Evolutionary conservation across 2,113 vertebrate genomes (phyloP), one percentile per base, ranked within the genome.

Genomic region (Chionis minor): DNA sequence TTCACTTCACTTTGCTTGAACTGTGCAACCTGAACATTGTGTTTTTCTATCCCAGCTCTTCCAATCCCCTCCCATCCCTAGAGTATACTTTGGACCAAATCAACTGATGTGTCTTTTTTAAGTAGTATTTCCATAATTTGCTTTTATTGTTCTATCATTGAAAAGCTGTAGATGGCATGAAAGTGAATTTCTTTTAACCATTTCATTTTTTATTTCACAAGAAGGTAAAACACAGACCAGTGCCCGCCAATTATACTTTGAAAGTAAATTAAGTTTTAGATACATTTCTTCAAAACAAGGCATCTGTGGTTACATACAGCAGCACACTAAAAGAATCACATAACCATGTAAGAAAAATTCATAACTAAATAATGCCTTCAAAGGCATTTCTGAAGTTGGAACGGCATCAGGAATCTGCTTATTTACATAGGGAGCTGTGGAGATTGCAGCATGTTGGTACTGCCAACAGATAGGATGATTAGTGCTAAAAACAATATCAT

Each of bases 341-440:
- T 35, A 90, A 74, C 78, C 38, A 90, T 33, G n/a, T 2, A 94
- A 87, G 59, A 88, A 95, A 96, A 97, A 92, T 74, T 86, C 59
- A 70, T 81, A 75, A 65, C 82, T 93, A 74, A 94, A 94, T 95
- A 92, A 95, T 81, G 86, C 82, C 92, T 97, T 97, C 97, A 97
- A 95, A 98, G 96, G 96, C 97, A 96, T 96, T 97, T 96, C 91
- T 97, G 83, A 61, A 92, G 66, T 88, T 98, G 98, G 97, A 98
- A 97, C 92, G 3, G 72, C 92, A 93, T 97, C 97, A 98, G 97
- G 97, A 98, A 98, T 98, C 96, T 97, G 94, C 95, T 96, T 97
- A 96, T 98, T 98, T 98, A 97, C 6, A 62, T 92, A 97, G 94
- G 94, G 93, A 97, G 92, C 96, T 86, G 94, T 77, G 94, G 97